Evolutionary conservation across 2,888 invertebrate genomes (phyloP), one percentile per base, ranked within the genome.

Genomic region (Julus scandinavius): DNA sequence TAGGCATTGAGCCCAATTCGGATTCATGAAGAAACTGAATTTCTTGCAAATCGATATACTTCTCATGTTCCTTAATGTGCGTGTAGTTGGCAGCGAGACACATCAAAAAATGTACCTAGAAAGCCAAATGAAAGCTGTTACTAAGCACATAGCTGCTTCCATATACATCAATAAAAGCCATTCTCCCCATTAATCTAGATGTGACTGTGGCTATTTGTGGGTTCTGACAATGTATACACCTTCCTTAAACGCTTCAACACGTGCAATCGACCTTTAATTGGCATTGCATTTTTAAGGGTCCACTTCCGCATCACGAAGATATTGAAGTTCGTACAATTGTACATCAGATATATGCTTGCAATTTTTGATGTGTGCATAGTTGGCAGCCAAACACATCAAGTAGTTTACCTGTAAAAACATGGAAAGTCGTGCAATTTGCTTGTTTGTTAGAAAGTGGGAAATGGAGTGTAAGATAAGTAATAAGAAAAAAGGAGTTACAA

Each of bases 81-180:
- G 98, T 98, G 92, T 98, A 98, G 92, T 98, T 98, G 0, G 98
- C 98, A 0, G 98, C 95, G 89, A 98, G 93, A 92, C 98, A 98
- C 96, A 98, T 98, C 90, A 98, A 93, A 92, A 98, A 98, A 92
- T 98, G 97, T 38, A 97, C 92, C 93, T 94, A 90, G 20, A 91
- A 91, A 49, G 84, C 58, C 87, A 87, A 87, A 87, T 15, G 38
- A 87, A 87, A 58, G 45, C 29, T 49, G 85, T 85, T 85, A 85
- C 85, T 85, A 85, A 20, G 85, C 85, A 85, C 85, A 15, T 85
- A 85, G 11, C 80, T 38, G 38, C 2, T 80, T 29, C 13, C 7
- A 13, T 63, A 80, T 38, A 38, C 80, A 80, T 29, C 38, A 38
- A 11, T 38, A 13, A 80, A 1, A 29, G 38, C 38, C 80, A 80